Conservation (phyloP, 2,888 invertebrate species). For the Agrochola litura region DNA sequence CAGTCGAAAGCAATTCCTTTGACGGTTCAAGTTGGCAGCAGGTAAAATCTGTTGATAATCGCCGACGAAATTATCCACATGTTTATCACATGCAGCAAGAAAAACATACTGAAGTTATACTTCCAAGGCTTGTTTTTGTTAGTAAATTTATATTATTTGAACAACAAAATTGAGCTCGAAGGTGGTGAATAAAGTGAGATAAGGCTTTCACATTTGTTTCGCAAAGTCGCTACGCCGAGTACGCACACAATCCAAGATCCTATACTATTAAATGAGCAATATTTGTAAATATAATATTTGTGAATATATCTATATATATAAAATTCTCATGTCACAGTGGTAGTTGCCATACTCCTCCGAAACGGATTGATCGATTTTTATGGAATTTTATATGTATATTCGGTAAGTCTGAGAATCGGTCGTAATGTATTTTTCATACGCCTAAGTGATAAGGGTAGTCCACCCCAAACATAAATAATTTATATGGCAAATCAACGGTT, state of each 20-base stretch:
- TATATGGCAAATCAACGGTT: too few species aligned
- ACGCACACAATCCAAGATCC: neutral
- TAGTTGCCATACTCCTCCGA: too few species aligned
- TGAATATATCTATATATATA: too few species aligned
- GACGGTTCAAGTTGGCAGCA: neutral
- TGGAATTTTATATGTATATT: too few species aligned
- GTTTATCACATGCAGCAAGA: neutral
- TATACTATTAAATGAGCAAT: too few species aligned
- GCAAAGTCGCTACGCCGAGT: constrained; percentile 3
- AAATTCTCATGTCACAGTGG: too few species aligned
- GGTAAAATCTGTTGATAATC: neutral
- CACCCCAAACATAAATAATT: too few species aligned
- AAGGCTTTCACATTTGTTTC: constrained; percentile 12
- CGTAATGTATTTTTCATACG: too few species aligned
- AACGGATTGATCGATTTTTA: too few species aligned
- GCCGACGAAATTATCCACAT: neutral
- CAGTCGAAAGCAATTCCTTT: neutral
- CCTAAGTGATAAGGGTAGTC: too few species aligned
- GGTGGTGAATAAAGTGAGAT: neutral
- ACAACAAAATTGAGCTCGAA: constrained; percentile 5
- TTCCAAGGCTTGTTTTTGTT: constrained; percentile 1
- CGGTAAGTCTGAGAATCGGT: too few species aligned
- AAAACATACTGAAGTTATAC: neutral
- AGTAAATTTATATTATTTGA: constrained; percentile 5
- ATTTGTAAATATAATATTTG: too few species aligned